A percentile compares a stretch with the other conserved stretches of the same genome.
These are phyloP conservation scores for Ovis aries DNA, from an alignment of 2,113 vertebrate species.

Conservation along the genomic window DNA sequence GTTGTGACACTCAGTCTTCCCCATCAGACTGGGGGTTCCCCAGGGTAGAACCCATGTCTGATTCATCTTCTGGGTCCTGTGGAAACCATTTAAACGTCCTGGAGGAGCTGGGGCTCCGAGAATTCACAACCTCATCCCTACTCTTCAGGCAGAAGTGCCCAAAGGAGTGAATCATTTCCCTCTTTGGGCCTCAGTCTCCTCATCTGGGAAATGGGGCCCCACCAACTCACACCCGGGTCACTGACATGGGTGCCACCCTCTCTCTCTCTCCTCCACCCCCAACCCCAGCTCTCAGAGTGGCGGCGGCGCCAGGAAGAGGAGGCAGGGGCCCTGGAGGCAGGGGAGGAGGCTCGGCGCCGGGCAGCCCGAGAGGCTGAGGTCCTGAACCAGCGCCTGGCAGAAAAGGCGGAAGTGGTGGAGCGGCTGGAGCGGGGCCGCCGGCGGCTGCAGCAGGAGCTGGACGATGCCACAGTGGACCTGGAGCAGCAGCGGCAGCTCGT, in stretches of 20 bases:
- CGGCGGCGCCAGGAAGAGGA: constrained; percentile 89
- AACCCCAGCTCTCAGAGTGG: constrained; percentile 84
- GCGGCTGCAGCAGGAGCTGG: constrained; percentile 89
- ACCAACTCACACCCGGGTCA: accelerated
- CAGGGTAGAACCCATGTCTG: background rate
- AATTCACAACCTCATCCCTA: background rate
- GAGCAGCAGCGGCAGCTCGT: constrained; percentile 91
- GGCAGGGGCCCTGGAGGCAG: constrained; percentile 80
- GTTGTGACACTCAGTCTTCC: background rate
- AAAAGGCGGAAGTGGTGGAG: constrained; percentile 83
- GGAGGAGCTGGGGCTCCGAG: background rate
- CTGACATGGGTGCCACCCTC: too few relatives aligned
- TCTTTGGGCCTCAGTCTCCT: background rate
- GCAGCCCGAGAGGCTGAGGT: constrained; percentile 87
- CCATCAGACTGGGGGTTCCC: background rate
- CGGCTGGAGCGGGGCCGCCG: constrained; percentile 85
- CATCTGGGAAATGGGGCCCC: background rate
- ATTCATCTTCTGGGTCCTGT: background rate
- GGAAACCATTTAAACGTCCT: background rate
- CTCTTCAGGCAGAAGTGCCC: background rate
- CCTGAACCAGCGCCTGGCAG: constrained; percentile 76
- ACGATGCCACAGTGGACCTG: constrained; percentile 87
- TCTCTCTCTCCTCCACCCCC: accelerated
- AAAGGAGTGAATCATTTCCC: background rate
- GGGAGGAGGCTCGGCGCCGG: constrained; percentile 87